Evolutionary conservation across 2,797 vertebrate species (phyloP).

Genomic region (Coreius guichenoti): DNA sequence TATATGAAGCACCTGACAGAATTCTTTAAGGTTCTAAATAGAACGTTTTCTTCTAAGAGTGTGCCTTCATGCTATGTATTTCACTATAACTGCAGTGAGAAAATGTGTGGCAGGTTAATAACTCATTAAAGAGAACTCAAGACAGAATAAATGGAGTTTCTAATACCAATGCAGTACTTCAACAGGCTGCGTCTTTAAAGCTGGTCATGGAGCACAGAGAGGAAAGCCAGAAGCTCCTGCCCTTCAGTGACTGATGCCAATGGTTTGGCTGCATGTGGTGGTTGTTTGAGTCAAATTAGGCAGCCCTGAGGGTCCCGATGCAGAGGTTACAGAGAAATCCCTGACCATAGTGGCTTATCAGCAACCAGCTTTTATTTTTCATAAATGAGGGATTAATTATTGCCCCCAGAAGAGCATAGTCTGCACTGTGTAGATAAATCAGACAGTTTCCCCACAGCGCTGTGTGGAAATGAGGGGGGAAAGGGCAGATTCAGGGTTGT

Average conservation of each 20-base stretch:
- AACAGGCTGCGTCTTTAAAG: slow-evolving; percentile 11
- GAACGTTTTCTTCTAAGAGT: not conserved
- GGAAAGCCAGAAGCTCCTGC: not conserved
- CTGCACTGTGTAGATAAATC: slow-evolving; percentile 78
- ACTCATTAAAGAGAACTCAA: slow-evolving; percentile 27
- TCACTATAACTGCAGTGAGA: not conserved
- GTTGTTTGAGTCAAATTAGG: slow-evolving; percentile 52
- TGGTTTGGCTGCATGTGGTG: not conserved
- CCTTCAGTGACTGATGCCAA: slow-evolving; percentile 36
- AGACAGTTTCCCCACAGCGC: slow-evolving; percentile 60
- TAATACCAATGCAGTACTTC: not conserved
- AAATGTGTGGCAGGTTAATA: slow-evolving; percentile 33
- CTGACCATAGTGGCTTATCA: slow-evolving; percentile 70
- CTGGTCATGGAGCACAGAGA: slow-evolving; percentile 11
- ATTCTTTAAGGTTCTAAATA: not conserved
- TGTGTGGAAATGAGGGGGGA: not conserved
- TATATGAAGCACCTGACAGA: not conserved
- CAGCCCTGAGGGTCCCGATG: slow-evolving; percentile 59
- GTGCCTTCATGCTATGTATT: not conserved
- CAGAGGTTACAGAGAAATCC: slow-evolving; percentile 67
- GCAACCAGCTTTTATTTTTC: slow-evolving; percentile 61
- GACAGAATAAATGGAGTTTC: slow-evolving; percentile 3
- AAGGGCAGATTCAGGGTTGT: slow-evolving; percentile 36
- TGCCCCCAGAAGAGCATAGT: slow-evolving; percentile 65
- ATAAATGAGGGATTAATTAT: slow-evolving; percentile 79